Evolutionary conservation across 2,113 vertebrate genomes (phyloP).

Genomic region (Edolisoma coerulescens): DNA sequence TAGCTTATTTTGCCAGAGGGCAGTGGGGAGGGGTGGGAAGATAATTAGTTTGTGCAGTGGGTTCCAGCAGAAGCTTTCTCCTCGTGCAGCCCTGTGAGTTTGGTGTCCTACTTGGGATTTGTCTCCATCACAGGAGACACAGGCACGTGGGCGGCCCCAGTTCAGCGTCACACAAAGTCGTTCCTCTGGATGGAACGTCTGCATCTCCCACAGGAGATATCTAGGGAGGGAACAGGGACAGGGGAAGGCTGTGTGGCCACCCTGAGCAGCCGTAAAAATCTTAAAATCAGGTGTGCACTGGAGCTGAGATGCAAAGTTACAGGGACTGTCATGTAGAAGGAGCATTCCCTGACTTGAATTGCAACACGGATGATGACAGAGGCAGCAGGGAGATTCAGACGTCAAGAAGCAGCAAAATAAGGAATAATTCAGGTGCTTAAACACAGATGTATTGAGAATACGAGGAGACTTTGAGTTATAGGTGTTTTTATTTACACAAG

Average conservation of each 20-base stretch:
- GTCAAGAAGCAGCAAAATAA: not conserved
- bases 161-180: not conserved
- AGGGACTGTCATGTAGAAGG: not conserved
- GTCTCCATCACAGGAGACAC: not conserved
- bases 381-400: not conserved
- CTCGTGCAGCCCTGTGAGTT: not conserved
- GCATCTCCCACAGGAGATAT: not conserved
- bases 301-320: not conserved
- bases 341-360: not conserved
- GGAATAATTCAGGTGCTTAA: not conserved
- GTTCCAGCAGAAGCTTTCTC: conserved; percentile 30
- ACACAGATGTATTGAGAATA: not conserved
- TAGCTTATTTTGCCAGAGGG: conserved; percentile 52
- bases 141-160: not conserved
- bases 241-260: not conserved
- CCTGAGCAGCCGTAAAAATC: not conserved
- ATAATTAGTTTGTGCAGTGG: conserved; percentile 51
- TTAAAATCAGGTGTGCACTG: not conserved
- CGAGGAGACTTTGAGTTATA: not conserved
- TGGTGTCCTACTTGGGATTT: conserved; percentile 54
- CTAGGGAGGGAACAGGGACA: not conserved
- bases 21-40: conserved; percentile 15
- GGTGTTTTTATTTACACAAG: fast-evolving
- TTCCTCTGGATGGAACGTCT: not conserved
- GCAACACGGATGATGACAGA: not conserved